A percentile compares a stretch with the other conserved stretches of the same genome.
These are phyloP conservation scores for Trichonephila clavata DNA, from an alignment of 1,140 invertebrate genomes.

Conservation along the genomic window DNA sequence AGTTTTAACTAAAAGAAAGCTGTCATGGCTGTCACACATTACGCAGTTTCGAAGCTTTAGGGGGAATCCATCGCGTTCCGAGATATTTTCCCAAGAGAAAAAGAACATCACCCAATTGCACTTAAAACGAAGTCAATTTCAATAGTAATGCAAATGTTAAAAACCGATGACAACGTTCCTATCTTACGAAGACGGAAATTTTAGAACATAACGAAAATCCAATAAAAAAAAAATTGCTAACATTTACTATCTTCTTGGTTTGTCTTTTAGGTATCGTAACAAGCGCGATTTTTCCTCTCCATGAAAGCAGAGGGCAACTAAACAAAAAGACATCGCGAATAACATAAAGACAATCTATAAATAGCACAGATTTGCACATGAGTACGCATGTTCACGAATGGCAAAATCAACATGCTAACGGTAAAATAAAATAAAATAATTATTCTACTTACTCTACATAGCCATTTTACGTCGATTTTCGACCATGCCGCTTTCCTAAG, in stretches of 20 bases:
- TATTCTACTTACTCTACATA: constrained; percentile 19
- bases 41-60: constrained; percentile 60
- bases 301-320: constrained; percentile 64
- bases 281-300: constrained; percentile 56
- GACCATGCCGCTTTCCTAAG: constrained; percentile 47
- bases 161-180: neutral
- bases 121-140: neutral
- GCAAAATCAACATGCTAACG: too few relatives aligned
- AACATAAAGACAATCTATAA: constrained; percentile 56
- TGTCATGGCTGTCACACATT: constrained; percentile 73
- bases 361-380: neutral
- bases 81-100: constrained; percentile 9
- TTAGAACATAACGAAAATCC: neutral
- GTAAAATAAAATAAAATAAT: constrained; percentile 10
- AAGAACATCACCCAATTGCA: neutral
- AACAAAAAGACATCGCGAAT: constrained; percentile 69
- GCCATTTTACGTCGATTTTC: constrained; percentile 39
- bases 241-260: constrained; percentile 18
- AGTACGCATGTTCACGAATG: neutral
- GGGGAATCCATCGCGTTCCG: constrained; percentile 35
- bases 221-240: neutral
- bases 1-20: constrained; percentile 60
- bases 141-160: neutral
- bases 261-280: constrained; percentile 19
- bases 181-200: neutral